Evolutionary conservation across 2,888 invertebrate species (phyloP).

Genomic region (Lottia gigantea): DNA sequence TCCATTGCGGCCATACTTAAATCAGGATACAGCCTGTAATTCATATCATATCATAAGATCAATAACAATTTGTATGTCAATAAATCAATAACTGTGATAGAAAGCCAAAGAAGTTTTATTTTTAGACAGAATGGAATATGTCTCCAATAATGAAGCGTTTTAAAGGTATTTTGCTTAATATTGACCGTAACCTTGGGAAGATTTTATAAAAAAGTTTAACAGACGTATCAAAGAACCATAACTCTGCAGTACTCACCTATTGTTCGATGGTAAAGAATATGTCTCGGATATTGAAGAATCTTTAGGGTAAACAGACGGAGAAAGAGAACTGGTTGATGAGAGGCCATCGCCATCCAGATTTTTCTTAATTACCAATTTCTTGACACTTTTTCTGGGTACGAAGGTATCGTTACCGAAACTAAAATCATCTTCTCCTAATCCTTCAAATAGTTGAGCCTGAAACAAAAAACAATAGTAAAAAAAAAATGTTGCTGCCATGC

Average conservation of each 20-base stretch:
- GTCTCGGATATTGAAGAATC: slow-evolving; percentile 8
- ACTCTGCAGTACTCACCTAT: too few relatives aligned
- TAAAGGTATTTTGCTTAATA: too few relatives aligned
- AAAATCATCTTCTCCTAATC: slow-evolving; percentile 79
- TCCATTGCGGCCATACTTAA: not conserved
- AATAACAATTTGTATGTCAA: too few relatives aligned
- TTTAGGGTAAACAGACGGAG: not conserved
- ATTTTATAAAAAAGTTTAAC: too few relatives aligned
- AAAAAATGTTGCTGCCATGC: too few relatives aligned
- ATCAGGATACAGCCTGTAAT: not conserved
- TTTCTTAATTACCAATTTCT: slow-evolving; percentile 78
- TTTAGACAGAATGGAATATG: too few relatives aligned
- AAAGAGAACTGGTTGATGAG: not conserved
- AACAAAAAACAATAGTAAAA: slow-evolving; percentile 14
- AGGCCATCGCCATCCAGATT: slow-evolving; percentile 34
- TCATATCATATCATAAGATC: too few relatives aligned
- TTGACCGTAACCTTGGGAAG: too few relatives aligned
- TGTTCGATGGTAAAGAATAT: not conserved
- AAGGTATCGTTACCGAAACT: slow-evolving; percentile 68
- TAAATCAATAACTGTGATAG: too few relatives aligned
- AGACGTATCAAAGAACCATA: too few relatives aligned
- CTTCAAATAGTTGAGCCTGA: slow-evolving; percentile 78
- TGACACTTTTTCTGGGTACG: slow-evolving; percentile 73
- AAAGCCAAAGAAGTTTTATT: too few relatives aligned
- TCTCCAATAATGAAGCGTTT: too few relatives aligned